These are phyloP conservation scores for Drosophila pegasa DNA, from an alignment of 2,888 invertebrate species.

Conservation along the genomic window DNA sequence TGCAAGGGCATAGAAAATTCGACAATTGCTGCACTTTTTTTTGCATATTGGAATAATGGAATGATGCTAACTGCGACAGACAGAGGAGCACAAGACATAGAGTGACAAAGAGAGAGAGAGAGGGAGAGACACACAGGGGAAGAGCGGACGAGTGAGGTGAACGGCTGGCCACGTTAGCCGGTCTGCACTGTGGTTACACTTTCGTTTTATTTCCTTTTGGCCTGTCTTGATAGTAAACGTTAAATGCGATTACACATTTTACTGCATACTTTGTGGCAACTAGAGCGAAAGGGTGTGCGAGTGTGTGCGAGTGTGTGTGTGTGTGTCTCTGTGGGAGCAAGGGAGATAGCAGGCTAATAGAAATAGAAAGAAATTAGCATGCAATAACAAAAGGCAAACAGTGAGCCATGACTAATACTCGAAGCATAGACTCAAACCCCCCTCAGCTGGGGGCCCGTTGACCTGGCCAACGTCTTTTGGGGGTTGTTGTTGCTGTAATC, in stretches of 20 bases:
- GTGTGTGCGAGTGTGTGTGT: conserved; percentile 1
- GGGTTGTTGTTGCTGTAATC: conserved; percentile 74
- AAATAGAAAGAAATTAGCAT: conserved; percentile 63
- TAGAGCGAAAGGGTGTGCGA: conserved; percentile 17
- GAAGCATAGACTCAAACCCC: conserved; percentile 25
- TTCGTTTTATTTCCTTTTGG: conserved; percentile 21
- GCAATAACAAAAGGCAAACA: conserved; percentile 60
- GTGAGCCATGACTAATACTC: conserved; percentile 64
- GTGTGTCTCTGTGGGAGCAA: not conserved
- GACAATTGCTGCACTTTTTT: not conserved
- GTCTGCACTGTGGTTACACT: conserved; percentile 14
- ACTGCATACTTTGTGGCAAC: conserved; percentile 66
- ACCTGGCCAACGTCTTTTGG: conserved; percentile 55
- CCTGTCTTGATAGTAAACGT: conserved; percentile 34
- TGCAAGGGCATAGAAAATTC: not conserved
- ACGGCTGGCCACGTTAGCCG: conserved; percentile 20
- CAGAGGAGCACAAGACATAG: too few species aligned
- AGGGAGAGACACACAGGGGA: not conserved
- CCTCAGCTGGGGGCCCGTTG: conserved; percentile 16
- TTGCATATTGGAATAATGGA: not conserved
- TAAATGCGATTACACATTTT: conserved; percentile 74
- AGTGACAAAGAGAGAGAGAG: not conserved
- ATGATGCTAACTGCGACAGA: conserved; percentile 10
- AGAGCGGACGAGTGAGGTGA: not conserved
- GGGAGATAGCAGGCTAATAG: conserved; percentile 22